A percentile compares a stretch with the other conserved stretches of the same genome.
These are phyloP conservation scores for Subanguina moxae DNA, from an alignment of 1,140 invertebrate species.

Conservation along the genomic window DNA sequence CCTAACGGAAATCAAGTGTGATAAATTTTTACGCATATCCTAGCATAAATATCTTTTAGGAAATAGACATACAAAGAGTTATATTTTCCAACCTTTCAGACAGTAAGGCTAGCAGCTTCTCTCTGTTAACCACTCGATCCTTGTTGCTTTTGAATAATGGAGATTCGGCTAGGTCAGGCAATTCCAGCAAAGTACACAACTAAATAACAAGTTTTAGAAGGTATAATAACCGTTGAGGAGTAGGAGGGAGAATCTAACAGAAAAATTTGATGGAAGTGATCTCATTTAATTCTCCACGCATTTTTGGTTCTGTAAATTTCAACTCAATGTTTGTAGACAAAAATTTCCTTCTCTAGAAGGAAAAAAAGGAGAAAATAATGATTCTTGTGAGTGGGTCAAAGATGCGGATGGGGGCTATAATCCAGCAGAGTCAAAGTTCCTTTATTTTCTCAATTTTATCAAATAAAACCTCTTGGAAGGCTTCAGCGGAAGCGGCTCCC, in stretches of 20 bases:
- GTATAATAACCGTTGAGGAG: too few relatives aligned
- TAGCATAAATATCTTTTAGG: too few relatives aligned
- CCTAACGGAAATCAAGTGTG: too few relatives aligned
- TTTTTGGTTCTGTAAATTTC: too few relatives aligned
- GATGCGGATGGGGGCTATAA: not conserved
- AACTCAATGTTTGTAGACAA: too few relatives aligned
- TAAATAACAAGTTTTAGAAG: conserved; percentile 31
- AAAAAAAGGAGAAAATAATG: not conserved
- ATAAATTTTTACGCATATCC: too few relatives aligned
- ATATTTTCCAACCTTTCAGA: conserved; percentile 59
- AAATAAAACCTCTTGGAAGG: conserved; percentile 32
- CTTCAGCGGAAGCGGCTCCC: conserved; percentile 23
- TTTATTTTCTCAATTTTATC: not conserved
- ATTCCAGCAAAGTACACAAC: conserved; percentile 68
- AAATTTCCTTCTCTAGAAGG: too few relatives aligned
- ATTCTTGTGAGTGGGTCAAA: too few relatives aligned
- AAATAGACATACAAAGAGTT: too few relatives aligned
- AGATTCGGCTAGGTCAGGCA: conserved; percentile 67
- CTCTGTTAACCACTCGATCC: conserved; percentile 72
- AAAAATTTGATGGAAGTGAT: too few relatives aligned
- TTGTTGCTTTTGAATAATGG: conserved; percentile 71
- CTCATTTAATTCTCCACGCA: too few relatives aligned
- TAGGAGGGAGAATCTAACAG: too few relatives aligned
- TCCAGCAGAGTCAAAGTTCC: conserved; percentile 8
- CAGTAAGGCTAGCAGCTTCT: conserved; percentile 68